A percentile compares a stretch with the other conserved stretches of the same genome.
These are phyloP conservation scores for Lamproptera curius DNA, from an alignment of 2,888 invertebrate species.

Conservation along the genomic window DNA sequence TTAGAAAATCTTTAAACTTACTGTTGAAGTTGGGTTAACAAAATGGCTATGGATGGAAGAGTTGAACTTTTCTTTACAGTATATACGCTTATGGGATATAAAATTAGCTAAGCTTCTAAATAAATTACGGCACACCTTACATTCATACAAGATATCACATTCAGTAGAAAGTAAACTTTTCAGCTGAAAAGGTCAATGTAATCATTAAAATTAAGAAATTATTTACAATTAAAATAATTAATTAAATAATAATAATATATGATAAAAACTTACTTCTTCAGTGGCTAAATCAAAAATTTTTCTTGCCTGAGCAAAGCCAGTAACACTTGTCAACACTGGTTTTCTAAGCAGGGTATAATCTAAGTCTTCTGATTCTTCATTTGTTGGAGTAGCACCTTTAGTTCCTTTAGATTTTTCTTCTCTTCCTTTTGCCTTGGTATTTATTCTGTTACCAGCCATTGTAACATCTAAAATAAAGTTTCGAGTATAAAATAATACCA, in stretches of 20 bases:
- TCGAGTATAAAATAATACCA: constrained; percentile 14
- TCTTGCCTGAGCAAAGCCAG: constrained; percentile 83
- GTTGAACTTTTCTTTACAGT: constrained; percentile 82
- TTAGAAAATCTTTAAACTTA: constrained; percentile 42
- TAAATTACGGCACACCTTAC: constrained; percentile 90
- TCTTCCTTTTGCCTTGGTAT: constrained; percentile 57
- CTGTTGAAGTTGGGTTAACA: constrained; percentile 58
- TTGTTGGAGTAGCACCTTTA: constrained; percentile 44
- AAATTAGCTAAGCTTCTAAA: constrained; percentile 93
- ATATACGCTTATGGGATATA: constrained; percentile 91
- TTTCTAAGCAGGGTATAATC: constrained; percentile 79
- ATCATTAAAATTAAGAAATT: constrained; percentile 24
- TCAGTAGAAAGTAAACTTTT: constrained; percentile 86
- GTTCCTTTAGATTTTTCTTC: constrained; percentile 58
- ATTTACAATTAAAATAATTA: too few species aligned
- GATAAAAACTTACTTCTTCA: constrained; percentile 80
- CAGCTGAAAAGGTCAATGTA: constrained; percentile 81
- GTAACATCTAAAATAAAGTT: constrained; percentile 33
- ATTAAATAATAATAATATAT: neutral
- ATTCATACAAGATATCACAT: constrained; percentile 94
- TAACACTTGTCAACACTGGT: constrained; percentile 83
- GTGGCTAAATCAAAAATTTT: constrained; percentile 86
- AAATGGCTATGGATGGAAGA: constrained; percentile 63
- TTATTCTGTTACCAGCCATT: constrained; percentile 69
- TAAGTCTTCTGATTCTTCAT: constrained; percentile 60